Conservation (phyloP, 2,888 invertebrate species). For the Alentia gelatinosa region DNA sequence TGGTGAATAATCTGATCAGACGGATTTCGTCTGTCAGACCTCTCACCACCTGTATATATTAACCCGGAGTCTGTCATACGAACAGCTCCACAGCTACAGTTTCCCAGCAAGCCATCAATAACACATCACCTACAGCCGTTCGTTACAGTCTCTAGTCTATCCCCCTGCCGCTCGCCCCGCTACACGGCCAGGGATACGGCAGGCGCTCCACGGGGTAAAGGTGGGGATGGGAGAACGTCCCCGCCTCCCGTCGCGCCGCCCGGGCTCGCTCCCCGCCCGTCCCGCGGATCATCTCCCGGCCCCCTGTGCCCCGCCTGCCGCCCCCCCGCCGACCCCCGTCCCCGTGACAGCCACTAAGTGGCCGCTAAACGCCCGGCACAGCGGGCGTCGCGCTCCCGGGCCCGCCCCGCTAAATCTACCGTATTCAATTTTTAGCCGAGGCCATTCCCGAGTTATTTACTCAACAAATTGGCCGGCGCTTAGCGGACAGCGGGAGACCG, state of each 20-base stretch:
- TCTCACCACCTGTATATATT: too few relatives aligned
- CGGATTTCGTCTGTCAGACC: too few relatives aligned
- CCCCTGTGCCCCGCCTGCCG: not conserved
- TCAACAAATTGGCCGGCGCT: conserved; percentile 52
- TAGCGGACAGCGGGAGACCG: conserved; percentile 35
- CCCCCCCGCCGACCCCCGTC: not conserved
- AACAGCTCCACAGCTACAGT: not conserved
- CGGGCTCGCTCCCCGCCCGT: not conserved
- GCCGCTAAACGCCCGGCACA: conserved; percentile 5
- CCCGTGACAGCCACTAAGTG: conserved; percentile 26
- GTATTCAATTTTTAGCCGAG: conserved; percentile 49
- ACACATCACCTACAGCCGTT: not conserved
- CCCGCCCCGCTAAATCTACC: conserved; percentile 50
- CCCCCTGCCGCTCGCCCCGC: not conserved
- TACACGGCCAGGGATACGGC: not conserved
- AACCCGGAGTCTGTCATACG: not conserved
- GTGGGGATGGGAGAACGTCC: not conserved
- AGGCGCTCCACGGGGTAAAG: not conserved
- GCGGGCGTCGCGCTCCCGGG: not conserved
- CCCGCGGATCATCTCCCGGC: not conserved
- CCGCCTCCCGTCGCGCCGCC: not conserved
- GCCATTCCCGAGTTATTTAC: conserved; percentile 48
- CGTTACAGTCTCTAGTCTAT: not conserved
- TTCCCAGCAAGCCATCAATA: not conserved
- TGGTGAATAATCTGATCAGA: too few relatives aligned